phyloP scores from a whole-genome alignment of 2,113 vertebrate species.

The Opisthocomus hoazin region DNA sequence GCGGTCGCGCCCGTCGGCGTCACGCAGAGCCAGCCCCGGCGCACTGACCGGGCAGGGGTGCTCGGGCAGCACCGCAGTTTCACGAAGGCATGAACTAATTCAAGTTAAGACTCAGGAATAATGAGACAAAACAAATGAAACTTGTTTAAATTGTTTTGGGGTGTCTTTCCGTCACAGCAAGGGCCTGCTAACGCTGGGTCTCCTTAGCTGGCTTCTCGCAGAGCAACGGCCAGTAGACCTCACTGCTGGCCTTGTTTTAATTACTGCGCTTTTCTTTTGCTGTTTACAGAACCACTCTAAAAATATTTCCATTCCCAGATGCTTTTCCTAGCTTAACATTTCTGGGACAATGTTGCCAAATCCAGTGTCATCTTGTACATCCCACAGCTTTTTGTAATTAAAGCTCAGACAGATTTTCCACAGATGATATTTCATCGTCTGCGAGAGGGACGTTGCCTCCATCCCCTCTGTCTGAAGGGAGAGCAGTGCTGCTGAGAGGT shows the following conservation, averaged over 20 bases:
- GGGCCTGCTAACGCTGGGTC: background rate
- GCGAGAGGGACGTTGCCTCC: background rate
- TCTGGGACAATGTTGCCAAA: background rate
- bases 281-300: slow-evolving; percentile 57
- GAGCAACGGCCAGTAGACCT: background rate
- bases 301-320: slow-evolving; percentile 60
- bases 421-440: background rate
- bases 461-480: background rate
- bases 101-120: background rate
- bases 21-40: accelerated
- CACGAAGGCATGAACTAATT: background rate
- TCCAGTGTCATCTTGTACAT: background rate
- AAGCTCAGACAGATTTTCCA: slow-evolving; percentile 34
- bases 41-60: background rate
- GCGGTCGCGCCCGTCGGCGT: accelerated
- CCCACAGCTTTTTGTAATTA: slow-evolving; percentile 13
- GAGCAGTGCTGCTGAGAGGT: background rate
- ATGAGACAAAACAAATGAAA: background rate
- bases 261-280: background rate
- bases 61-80: accelerated
- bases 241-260: slow-evolving; percentile 17
- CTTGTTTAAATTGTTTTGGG: accelerated
- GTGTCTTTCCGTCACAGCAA: background rate
- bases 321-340: slow-evolving; percentile 24
- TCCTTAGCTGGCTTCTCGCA: background rate